Conservation (phyloP, 1,140 invertebrate genomes). For the Achroia grisella region DNA sequence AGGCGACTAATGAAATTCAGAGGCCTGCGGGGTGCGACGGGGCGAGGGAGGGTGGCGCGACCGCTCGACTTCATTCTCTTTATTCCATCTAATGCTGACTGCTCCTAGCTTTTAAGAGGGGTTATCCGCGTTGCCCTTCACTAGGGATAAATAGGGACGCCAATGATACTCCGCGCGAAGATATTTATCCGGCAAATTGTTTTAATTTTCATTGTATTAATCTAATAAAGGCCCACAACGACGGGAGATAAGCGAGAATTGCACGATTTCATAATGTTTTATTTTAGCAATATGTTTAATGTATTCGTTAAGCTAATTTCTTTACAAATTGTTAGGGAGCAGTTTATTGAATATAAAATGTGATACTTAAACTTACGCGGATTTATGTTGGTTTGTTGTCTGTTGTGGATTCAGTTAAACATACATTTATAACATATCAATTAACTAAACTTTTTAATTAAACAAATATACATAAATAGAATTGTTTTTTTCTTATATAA, state of each 20-base stretch:
- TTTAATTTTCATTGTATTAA: constrained; percentile 74
- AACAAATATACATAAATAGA: too few species aligned
- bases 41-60: constrained; percentile 31
- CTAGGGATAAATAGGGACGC: constrained; percentile 65
- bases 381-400: background rate
- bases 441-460: too few species aligned
- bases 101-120: constrained; percentile 72
- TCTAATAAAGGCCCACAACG: constrained; percentile 66
- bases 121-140: constrained; percentile 69
- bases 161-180: constrained; percentile 67
- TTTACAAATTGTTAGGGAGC: constrained; percentile 33
- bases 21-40: constrained; percentile 35
- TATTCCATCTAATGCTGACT: constrained; percentile 73
- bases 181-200: constrained; percentile 75
- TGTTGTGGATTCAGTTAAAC: too few species aligned
- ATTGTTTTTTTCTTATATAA: too few species aligned
- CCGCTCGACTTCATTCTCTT: constrained; percentile 67
- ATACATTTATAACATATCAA: too few species aligned
- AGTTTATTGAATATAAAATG: constrained; percentile 5
- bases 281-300: constrained; percentile 47
- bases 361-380: background rate
- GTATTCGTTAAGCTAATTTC: constrained; percentile 39
- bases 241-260: constrained; percentile 55
- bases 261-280: constrained; percentile 56
- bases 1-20: constrained; percentile 71